Evolutionary conservation across 2,113 vertebrate genomes (phyloP), one percentile per base, ranked within the genome.

Genomic region (Todiramphus chloris): DNA sequence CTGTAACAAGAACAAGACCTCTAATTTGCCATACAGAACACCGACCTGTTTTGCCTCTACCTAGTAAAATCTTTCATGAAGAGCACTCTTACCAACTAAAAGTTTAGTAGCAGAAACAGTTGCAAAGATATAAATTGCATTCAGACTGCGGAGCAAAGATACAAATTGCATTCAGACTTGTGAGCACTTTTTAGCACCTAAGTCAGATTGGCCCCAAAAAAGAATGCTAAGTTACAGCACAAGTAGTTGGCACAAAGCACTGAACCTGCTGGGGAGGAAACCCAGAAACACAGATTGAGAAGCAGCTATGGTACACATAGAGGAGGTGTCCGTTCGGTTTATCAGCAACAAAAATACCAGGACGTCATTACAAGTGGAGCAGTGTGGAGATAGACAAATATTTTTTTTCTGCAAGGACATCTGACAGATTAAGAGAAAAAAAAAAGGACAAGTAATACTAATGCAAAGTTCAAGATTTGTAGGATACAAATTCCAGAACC

Each of bases 391-490:
- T 0, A 89, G 33, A 3, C 27, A 92, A 17, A 3, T 6, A 70
- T 64, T 73, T 39, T 0, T 62, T 31, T 83, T 91, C 50, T 83
- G 17, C 19, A 77, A 67, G 27, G n/a, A 51, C 16, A 55, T 15
- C 2, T 10, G 73, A 28, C 6, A 53, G 27, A 13, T 53, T 16
- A 83, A 15, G 6, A 55, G 7, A 2, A 6, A 8, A 28, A 56
- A 59, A 60, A 64, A 6, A 3, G 16, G 24, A 53, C 0, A 0
- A 48, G 25, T 39, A 62, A 46, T 41, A 48, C 17, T 39, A 63
- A 46, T 41, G 7, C 3, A 31, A 48, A 66, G 9, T 39, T 70
- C 68, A 58, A 59, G 59, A 39, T 69, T 39, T 0, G 0, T 6
- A 92, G 10, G 5, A 18, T 31, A 20, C 0, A 3, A 81, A 21